Evolutionary conservation across 1,140 invertebrate species (phyloP).

Genomic region (Monochamus saltuarius): DNA sequence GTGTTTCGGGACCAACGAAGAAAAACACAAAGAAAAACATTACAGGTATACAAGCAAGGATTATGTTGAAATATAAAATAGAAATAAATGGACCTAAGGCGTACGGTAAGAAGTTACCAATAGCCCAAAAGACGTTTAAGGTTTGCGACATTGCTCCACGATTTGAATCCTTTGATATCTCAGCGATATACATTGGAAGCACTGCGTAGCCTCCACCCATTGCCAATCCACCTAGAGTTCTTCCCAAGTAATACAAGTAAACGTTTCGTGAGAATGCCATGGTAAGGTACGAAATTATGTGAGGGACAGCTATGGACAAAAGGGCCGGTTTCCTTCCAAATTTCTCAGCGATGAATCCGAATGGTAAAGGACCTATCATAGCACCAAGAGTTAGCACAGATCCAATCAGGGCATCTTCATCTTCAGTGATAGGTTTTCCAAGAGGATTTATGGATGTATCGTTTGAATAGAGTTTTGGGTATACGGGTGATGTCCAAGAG

Average conservation of each 20-base stretch:
- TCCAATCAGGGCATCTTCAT: slow-evolving; percentile 75
- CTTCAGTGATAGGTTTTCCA: slow-evolving; percentile 47
- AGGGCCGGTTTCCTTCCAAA: slow-evolving; percentile 55
- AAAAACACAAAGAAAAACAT: slow-evolving; percentile 57
- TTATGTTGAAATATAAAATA: slow-evolving; percentile 57
- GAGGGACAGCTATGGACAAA: slow-evolving; percentile 46
- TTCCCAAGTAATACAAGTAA: slow-evolving; percentile 45
- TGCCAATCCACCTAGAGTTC: slow-evolving; percentile 51
- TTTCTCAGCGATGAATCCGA: slow-evolving; percentile 44
- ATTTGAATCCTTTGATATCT: slow-evolving; percentile 49
- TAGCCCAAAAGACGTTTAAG: slow-evolving; percentile 25
- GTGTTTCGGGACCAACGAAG: slow-evolving; percentile 66
- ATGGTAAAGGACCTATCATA: slow-evolving; percentile 56
- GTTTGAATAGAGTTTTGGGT: slow-evolving; percentile 54
- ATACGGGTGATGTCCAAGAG: slow-evolving; percentile 72
- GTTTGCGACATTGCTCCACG: slow-evolving; percentile 26
- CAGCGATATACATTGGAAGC: slow-evolving; percentile 56
- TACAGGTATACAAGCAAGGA: slow-evolving; percentile 53
- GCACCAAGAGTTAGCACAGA: slow-evolving; percentile 77
- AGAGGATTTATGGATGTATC: slow-evolving; percentile 28
- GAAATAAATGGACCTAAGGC: slow-evolving; percentile 59
- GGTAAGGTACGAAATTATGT: slow-evolving; percentile 49
- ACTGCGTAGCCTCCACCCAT: slow-evolving; percentile 53
- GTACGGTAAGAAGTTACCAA: slow-evolving; percentile 52
- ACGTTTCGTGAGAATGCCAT: slow-evolving; percentile 49